phyloP scores from a whole-genome alignment of 2,797 vertebrate species.

The Etheostoma perlongum region DNA sequence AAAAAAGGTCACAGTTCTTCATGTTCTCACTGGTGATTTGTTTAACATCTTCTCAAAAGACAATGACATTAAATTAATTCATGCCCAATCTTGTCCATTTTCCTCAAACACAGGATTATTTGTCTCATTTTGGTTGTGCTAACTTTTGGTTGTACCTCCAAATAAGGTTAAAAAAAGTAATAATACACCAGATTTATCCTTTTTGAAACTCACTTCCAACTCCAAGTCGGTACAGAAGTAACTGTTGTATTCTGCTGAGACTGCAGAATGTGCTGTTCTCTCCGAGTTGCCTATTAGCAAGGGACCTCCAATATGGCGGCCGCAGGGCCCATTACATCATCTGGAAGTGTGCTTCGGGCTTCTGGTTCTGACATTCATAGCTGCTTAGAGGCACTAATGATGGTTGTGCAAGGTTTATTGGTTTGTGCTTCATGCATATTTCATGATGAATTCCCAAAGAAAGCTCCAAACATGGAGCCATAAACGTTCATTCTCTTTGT shows the following conservation, averaged over 20 bases:
- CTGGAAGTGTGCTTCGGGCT: constrained; percentile 26
- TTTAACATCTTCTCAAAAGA: no score
- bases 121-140: no score
- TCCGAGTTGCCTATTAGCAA: constrained; percentile 4
- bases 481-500: constrained; percentile 46
- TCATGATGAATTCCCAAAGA: constrained; percentile 41
- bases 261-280: constrained; percentile 14
- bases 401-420: constrained; percentile 28
- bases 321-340: constrained; percentile 16
- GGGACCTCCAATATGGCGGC: constrained; percentile 26
- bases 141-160: not conserved
- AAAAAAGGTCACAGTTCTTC: no score
- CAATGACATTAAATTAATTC: no score
- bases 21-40: no score
- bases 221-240: not conserved
- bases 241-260: constrained; percentile 3
- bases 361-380: constrained; percentile 5
- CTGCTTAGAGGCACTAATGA: constrained; percentile 19
- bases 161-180: not conserved
- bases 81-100: no score
- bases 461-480: constrained; percentile 9
- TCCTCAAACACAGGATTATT: no score
- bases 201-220: not conserved
- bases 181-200: not conserved
- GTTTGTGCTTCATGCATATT: constrained; percentile 50